Conservation (phyloP, 2,113 vertebrate genomes). For the Hiodon tergisus region DNA sequence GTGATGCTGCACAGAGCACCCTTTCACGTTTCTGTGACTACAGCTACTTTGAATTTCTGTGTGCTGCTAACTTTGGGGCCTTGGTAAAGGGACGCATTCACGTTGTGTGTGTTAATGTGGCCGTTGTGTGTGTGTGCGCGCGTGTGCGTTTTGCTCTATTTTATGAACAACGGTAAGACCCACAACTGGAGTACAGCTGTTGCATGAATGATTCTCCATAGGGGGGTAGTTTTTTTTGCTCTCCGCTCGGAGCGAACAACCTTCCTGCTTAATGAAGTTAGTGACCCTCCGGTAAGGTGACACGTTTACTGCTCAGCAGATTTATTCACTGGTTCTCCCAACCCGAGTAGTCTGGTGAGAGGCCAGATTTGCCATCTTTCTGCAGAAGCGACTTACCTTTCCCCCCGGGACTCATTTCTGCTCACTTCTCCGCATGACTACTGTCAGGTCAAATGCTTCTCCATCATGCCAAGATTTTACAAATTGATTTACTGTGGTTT, state of each 20-base stretch:
- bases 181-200: constrained; percentile 51
- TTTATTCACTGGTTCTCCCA: constrained; percentile 64
- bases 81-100: no score
- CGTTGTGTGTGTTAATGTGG: constrained; percentile 26
- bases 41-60: no score
- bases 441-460: constrained; percentile 15
- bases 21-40: no score
- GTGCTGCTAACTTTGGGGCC: no score
- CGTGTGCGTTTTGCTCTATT: neutral
- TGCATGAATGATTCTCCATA: constrained; percentile 16
- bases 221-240: constrained; percentile 45
- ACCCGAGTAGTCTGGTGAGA: constrained; percentile 57
- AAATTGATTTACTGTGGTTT: constrained; percentile 8
- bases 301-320: constrained; percentile 67
- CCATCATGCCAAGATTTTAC: neutral
- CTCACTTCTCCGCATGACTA: neutral
- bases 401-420: constrained; percentile 41
- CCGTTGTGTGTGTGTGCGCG: neutral
- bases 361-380: constrained; percentile 47
- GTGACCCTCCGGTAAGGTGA: constrained; percentile 72
- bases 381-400: constrained; percentile 53
- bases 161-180: constrained; percentile 27
- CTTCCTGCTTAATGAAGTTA: constrained; percentile 72
- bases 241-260: constrained; percentile 56
- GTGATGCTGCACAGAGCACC: neutral